Base-by-base conservation (phyloP, 1,140 invertebrate genomes). In the Zophobas atratus region DNA sequence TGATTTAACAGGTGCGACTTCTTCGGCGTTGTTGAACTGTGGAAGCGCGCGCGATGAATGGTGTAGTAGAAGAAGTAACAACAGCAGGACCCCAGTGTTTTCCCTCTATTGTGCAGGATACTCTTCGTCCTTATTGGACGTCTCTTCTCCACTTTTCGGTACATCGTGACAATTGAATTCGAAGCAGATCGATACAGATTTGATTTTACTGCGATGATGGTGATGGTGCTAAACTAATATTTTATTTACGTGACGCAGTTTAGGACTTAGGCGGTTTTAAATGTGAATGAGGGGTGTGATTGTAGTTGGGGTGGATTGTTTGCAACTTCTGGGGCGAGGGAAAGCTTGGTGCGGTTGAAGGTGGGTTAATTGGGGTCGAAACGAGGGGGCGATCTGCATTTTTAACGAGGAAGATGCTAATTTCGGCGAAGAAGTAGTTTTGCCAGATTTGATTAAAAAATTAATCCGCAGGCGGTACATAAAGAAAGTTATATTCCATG, bases 41-140 rank as follows among this genome's bases (percentile, higher is more conserved):
- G 39, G 51, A 74, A 74, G 51, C 53, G 71, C 53, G 71, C 51
- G 71, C 53, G 72, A 46, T 75, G 51, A 72, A 72, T 72, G 70
- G 36, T 72, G 46, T n/a, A 36, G 51, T 51, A 72, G 70, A 72
- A 72, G 70, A 72, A 35, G 70, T 72, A 60, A 51, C n/a, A 51
- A 20, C 49, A 51, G 43, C 53, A 75, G 72, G 72, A 75, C 72
- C 72, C 72, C 53, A 60, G 56, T 75, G 72, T 56, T 75, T 57
- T 57, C 72, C 55, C 72, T 75, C 51, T 75, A 56, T 41, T 75
- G 49, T 75, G 35, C 72, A 74, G 49, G 71, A 74, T 53, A 43
- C 57, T 56, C 71, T 60, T 60, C 72, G 36, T 75, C 72, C 72
- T 75, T 75, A 75, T 75, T 75, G 72, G 72, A 60, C 72, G 72